Base-by-base conservation (phyloP, 1,140 invertebrate genomes). In the Drosophila chauvacae region DNA sequence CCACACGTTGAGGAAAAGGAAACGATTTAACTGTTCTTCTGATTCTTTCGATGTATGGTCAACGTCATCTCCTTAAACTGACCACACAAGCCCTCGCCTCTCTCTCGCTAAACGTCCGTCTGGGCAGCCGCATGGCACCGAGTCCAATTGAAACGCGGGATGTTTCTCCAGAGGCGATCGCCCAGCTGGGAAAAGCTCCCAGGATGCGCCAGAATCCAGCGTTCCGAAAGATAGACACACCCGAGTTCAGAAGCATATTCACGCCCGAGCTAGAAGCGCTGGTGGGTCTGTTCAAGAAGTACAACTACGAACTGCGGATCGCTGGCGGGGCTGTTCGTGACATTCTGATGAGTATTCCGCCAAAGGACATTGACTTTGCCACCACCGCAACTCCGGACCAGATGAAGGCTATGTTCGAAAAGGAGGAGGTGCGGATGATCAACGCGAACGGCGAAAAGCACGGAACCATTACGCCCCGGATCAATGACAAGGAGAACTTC, bases 321-420 rank as follows among this genome's bases (percentile, higher is more conserved):
- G 98, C 98, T 48, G 99, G 99, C 57, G 99, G 99, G 18, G 98
- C 98, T 33, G 98, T 98, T 6, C 94, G 99, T 62, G 99, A 99
- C 94, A 93, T 99, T n/a, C 90, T 99, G n/a, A 95, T 97, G 94
- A 95, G 95, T 6, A 95, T 95, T 56, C 92, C 93, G 45, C 98
- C 99, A 4, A 96, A 96, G 88, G 99, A 99, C 94, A 93, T 99
- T 37, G 99, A 99, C 93, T 99, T 99, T 94, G 99, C 99, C 4
- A 99, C 98, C 10, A 97, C 96, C 41, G 99, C 99, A 7, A 99
- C 98, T 4, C 99, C 99, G 0, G 94, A 96, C 20, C 94, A 99
- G 94, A 99, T 99, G 98, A 99, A 98, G 93, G 94, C 96, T 58
- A 97, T 99, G 95, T 99, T 99, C 92, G 95, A 93, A 3, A 93